Base-by-base conservation (phyloP, 1,140 invertebrate species). In the Antheraea mylitta region DNA sequence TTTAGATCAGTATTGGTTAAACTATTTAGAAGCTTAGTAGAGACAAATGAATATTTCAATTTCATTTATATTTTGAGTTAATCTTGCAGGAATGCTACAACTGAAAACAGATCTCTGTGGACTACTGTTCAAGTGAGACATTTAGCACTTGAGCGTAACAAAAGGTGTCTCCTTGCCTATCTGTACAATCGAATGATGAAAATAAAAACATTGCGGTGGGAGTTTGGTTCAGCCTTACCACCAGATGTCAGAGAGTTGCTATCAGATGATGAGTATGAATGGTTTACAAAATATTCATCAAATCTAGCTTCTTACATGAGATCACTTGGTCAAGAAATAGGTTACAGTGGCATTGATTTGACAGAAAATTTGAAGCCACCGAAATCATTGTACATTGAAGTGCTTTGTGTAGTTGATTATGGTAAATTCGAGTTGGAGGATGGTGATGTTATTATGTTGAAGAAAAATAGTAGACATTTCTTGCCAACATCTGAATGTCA, bases 341-440 rank as follows among this genome's bases (percentile, higher is more conserved):
- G 94, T 16, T 93, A 93, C 67, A 93, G 94, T 71, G 97, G 97
- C 7, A 93, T 99, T 61, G 98, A 99, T 92, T 93, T 99, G 8
- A 97, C 96, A 19, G 95, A 97, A 72, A 96, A 99, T 89, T 89
- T 97, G n/a, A 95, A 96, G 62, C 98, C 98, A 67, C 98, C 98
- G 1, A 99, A 99, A 87, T 96, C 96, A 11, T 92, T 99, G 13
- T 99, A 96, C 83, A 96, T 99, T 69, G 97, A 99, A 94, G 98
- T 99, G 0, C 92, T 97, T 38, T 99, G 98, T 87, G 81, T 99
- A 30, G 91, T 94, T 59, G 98, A 99, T 91, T 98, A 98, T 93
- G 98, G 98, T 0, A 97, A 97, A 90, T 95, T 98, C 82, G 98
- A 99, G 90, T 93, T 98, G 16, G 98, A 98, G 81, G 97, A 98